phyloP scores from a whole-genome alignment of 2,888 invertebrate species.

The Cerastis leucographa region DNA sequence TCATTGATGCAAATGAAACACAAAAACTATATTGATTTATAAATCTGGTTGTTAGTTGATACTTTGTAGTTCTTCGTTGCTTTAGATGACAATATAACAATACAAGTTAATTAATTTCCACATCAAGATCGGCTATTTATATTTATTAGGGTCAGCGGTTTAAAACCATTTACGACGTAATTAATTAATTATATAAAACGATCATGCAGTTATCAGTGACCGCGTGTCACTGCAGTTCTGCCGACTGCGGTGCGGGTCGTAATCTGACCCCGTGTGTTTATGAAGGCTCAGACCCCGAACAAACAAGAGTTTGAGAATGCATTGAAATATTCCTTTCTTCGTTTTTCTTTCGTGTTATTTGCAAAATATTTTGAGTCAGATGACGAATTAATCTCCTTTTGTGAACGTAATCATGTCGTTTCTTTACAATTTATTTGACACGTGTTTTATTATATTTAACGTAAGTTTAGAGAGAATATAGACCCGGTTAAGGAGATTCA shows the following conservation, averaged over 20 bases:
- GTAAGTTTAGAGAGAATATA: background rate
- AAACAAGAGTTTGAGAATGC: conserved; percentile 34
- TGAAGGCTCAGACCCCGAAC: conserved; percentile 14
- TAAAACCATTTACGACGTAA: conserved; percentile 26
- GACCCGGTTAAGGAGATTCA: background rate
- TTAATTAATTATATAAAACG: conserved; percentile 33
- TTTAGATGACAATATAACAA: background rate
- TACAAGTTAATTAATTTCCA: conserved; percentile 26
- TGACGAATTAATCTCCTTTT: conserved; percentile 30
- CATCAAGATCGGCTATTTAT: conserved; percentile 25
- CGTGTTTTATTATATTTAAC: background rate
- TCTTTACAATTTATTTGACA: conserved; percentile 17
- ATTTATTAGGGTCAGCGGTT: conserved; percentile 39
- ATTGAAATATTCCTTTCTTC: conserved; percentile 33
- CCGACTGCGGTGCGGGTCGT: conserved; percentile 9
- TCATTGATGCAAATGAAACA: background rate
- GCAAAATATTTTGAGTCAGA: conserved; percentile 39
- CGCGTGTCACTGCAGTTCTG: background rate
- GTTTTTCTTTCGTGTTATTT: conserved; percentile 31
- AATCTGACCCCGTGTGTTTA: conserved; percentile 42
- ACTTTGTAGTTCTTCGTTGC: background rate
- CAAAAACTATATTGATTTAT: background rate
- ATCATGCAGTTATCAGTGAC: conserved; percentile 12
- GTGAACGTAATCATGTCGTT: background rate
- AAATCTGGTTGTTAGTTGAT: background rate